phyloP scores from a whole-genome alignment of 2,888 invertebrate genomes.

The Germaria angustata region DNA sequence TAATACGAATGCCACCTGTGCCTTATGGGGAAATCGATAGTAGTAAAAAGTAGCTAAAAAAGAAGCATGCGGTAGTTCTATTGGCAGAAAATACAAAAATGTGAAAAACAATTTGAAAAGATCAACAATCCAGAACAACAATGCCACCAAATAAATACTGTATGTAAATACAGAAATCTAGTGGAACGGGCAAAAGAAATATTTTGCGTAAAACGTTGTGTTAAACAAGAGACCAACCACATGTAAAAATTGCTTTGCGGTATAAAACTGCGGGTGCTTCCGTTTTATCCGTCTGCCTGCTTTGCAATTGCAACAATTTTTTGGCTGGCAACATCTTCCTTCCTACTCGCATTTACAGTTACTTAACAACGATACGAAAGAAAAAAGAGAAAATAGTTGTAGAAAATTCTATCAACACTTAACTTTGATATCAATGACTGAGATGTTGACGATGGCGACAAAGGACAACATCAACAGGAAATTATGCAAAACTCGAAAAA shows the following conservation, averaged over 20 bases:
- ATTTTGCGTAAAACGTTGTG: conserved; percentile 48
- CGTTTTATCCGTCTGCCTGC: conserved; percentile 48
- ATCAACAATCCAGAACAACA: conserved; percentile 56
- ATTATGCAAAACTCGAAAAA: conserved; percentile 77
- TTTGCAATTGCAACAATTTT: conserved; percentile 7
- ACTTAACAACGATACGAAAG: not conserved
- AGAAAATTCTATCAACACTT: conserved; percentile 70
- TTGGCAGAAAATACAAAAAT: conserved; percentile 42
- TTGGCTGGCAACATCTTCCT: conserved; percentile 19
- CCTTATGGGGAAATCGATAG: conserved; percentile 39
- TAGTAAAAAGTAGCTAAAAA: conserved; percentile 25
- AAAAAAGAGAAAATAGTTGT: conserved; percentile 17
- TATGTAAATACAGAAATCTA: conserved; percentile 6
- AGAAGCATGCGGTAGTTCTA: conserved; percentile 52
- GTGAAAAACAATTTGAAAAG: conserved; percentile 40
- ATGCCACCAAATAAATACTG: conserved; percentile 56
- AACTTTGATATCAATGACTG: conserved; percentile 71
- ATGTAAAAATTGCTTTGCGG: conserved; percentile 69
- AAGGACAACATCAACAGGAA: conserved; percentile 74
- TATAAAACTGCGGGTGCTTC: conserved; percentile 71
- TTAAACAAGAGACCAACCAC: conserved; percentile 61
- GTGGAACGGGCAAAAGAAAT: conserved; percentile 64
- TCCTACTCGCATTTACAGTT: conserved; percentile 1
- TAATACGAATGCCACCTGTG: conserved; percentile 53
- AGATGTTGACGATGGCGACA: conserved; percentile 55